Evolutionary conservation across 2,888 invertebrate genomes (phyloP), one percentile per base, ranked within the genome.

Genomic region (Baronia brevicornis): DNA sequence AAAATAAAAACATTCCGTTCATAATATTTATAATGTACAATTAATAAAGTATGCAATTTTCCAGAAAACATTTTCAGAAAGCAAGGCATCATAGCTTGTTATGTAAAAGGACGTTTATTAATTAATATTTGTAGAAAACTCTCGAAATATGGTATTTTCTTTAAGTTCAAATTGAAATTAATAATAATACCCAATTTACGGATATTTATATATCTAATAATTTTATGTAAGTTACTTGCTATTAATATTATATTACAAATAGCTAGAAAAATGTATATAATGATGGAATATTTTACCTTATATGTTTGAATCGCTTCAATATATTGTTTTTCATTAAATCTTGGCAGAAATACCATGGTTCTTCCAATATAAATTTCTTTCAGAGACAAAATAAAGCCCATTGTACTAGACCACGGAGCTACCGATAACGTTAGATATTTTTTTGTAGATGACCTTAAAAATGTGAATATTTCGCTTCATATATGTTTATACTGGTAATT

Each of bases 331-430:
- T 72, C 71, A 17, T 56, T 48, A 36, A 69, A 77, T 48, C 49
- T 60, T 5, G 54, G 21, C 8, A 74, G 36, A 38, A 54, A 71
- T 3, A 72, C 51, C 0, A 60, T 24, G 1, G 56, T 59, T 23
- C 42, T 48, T 5, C 62, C 59, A 8, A 46, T 24, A 1, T 57
- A 3, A 0, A 71, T 22, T 19, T 53, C 41, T 10, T 44, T 41
- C 35, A 64, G 41, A 4, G 57, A 54, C 3, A 44, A 43, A 0
- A 61, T 20, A 3, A 63, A 48, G 3, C 77, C 75, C 25, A 72
- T 46, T 1, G 71, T 67, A 32, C 64, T 77, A 1, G 62, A 63
- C 71, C 70, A 77, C 2, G 77, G 75, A 3, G 70, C 59, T 39
- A 69, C 40, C 3, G 58, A 48, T 5, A 71, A 38, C 9, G 37